Evolutionary conservation across 2,113 vertebrate species (phyloP).

Genomic region (Dicerorhinus sumatrensis): DNA sequence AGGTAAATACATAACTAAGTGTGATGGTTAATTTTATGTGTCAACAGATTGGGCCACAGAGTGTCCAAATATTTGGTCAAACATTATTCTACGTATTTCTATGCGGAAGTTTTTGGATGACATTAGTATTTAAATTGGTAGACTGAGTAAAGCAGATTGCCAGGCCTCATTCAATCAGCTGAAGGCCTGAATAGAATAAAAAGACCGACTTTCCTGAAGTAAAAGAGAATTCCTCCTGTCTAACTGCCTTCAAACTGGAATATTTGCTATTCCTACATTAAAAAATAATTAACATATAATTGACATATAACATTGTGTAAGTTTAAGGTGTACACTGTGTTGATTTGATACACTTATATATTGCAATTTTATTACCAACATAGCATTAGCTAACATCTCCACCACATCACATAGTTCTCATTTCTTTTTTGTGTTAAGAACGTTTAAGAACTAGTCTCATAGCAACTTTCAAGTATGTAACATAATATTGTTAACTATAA

Average conservation of each 20-base stretch:
- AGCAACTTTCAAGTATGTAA: neutral
- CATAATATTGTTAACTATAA: neutral
- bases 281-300: neutral
- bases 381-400: neutral
- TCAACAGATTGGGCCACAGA: neutral
- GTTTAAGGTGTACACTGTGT: neutral
- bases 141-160: neutral
- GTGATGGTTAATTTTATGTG: neutral
- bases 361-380: neutral
- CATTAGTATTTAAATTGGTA: neutral
- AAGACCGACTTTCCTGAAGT: neutral
- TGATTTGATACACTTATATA: neutral
- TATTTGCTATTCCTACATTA: neutral
- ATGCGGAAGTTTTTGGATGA: neutral
- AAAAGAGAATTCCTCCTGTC: too few relatives aligned
- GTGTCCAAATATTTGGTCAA: neutral
- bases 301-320: neutral
- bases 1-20: neutral
- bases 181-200: neutral
- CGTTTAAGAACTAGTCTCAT: neutral
- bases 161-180: neutral
- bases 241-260: neutral
- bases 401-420: neutral
- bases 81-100: neutral
- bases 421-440: neutral